A percentile compares a stretch with the other conserved stretches of the same genome.
phyloP scores from a whole-genome alignment of 2,113 vertebrate genomes.

The Erinaceus europaeus region DNA sequence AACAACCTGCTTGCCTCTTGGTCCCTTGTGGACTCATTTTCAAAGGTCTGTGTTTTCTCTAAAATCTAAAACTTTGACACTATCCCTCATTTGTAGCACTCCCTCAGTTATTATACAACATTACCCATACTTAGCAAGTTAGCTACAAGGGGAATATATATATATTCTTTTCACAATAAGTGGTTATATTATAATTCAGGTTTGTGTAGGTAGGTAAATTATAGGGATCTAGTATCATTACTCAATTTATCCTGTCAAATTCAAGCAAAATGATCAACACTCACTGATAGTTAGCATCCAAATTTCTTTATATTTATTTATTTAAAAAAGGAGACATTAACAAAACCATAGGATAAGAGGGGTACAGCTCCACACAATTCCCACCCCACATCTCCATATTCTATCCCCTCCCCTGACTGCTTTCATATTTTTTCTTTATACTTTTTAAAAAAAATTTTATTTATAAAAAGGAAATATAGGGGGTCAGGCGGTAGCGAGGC shows the following conservation, averaged over 20 bases:
- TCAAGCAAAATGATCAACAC: constrained; percentile 28
- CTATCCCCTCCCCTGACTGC: too few species aligned
- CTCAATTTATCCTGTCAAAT: background rate
- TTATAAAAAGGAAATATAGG: too few species aligned
- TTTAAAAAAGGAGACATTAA: too few species aligned
- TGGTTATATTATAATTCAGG: background rate
- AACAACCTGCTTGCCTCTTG: background rate
- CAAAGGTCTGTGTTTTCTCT: background rate
- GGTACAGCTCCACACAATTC: too few species aligned
- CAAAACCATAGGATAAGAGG: too few species aligned
- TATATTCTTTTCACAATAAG: background rate
- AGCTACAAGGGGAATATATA: background rate
- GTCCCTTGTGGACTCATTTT: background rate
- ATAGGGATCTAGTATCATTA: background rate
- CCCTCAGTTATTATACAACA: background rate
- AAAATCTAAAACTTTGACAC: background rate
- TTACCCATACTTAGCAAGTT: background rate
- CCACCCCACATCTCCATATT: too few species aligned
- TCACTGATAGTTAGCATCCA: background rate
- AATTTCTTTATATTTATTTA: too few species aligned
- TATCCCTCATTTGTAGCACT: background rate
- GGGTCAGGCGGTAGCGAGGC: too few species aligned
- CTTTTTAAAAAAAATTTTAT: too few species aligned
- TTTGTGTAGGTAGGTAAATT: background rate
- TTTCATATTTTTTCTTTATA: too few species aligned